A percentile compares a stretch with the other conserved stretches of the same genome.
Evolutionary conservation across 2,888 invertebrate genomes (phyloP).

Genomic region (Xylota sylvarum): DNA sequence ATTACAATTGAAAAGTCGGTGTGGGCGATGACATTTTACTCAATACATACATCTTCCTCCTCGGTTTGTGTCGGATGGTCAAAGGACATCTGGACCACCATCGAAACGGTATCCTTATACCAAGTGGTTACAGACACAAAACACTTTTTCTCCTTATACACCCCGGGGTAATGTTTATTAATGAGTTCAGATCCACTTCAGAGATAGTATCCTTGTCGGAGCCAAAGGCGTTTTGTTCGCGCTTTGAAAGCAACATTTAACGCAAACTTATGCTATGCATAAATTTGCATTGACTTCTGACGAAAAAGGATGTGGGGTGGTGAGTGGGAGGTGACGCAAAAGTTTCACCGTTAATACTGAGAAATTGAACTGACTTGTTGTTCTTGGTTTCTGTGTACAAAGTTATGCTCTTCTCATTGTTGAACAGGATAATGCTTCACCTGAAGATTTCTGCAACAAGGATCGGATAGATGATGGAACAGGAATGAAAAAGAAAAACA

Average conservation of each 20-base stretch:
- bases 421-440: conserved; percentile 61
- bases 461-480: conserved; percentile 47
- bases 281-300: conserved; percentile 68
- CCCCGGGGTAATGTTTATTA: conserved; percentile 33
- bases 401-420: conserved; percentile 30
- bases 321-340: conserved; percentile 11
- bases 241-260: conserved; percentile 51
- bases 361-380: conserved; percentile 9
- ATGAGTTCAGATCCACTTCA: conserved; percentile 32
- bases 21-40: conserved; percentile 66
- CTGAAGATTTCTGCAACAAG: conserved; percentile 59
- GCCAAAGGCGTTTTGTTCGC: conserved; percentile 41
- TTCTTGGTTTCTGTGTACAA: neutral
- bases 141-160: neutral
- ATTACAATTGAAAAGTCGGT: conserved; percentile 34
- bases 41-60: conserved; percentile 36
- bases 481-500: conserved; percentile 32
- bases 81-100: conserved; percentile 68
- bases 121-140: conserved; percentile 48
- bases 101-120: conserved; percentile 38
- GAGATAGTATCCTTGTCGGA: neutral
- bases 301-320: conserved; percentile 3
- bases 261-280: conserved; percentile 72
- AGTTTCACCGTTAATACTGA: conserved; percentile 46
- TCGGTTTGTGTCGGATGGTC: conserved; percentile 51